Base-by-base conservation (phyloP, 2,797 vertebrate genomes). In the Dryobates pubescens region DNA sequence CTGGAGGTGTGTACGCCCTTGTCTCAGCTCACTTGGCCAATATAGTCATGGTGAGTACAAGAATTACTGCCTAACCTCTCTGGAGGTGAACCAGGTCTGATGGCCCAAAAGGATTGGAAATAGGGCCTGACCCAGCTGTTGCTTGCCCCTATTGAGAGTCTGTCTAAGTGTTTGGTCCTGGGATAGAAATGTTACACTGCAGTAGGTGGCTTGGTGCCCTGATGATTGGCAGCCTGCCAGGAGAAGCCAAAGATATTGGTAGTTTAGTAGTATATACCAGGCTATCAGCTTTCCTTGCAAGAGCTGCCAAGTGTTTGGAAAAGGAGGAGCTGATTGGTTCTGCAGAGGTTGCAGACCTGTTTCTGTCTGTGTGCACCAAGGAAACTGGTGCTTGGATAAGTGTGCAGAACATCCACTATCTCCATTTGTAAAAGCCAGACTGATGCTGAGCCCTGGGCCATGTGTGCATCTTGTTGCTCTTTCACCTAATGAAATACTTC, bases 11-110 rank as follows among this genome's bases (percentile, higher is more conserved):
- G n/a, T 99, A 99, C 11, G 99, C 99, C 4, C 98, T 99, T n/a
- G 98, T 99, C 92, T 99, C 99, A 8, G 99, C 99, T 82, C 99
- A 99, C 96, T 97, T 99, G 93, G 99, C 99, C 95, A 99, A 99
- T 83, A 98, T 99, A 38, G 99, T 99, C 73, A 99, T 99, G 99
- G 99, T 99, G 97, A 98, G 97, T 96, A 89, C 34, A 74, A 47
- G 62, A 78, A 51, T 24, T 47, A 56, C 67, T 7, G 4, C 45
- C 57, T 41, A 70, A 84, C 61, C 56, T 57, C 53, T 73, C 53
- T 1, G 1, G 24, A 64, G 76, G 49, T 8, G 41, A 88, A 29
- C 19, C 19, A 15, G 16, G 4, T n/a, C 58, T 34, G 54, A 14
- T 85, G 65, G 56, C 57, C 69, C 26, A 43, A n/a, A 68, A 36